phyloP scores from a whole-genome alignment of 2,888 invertebrate genomes.

The Serripes groenlandicus region DNA sequence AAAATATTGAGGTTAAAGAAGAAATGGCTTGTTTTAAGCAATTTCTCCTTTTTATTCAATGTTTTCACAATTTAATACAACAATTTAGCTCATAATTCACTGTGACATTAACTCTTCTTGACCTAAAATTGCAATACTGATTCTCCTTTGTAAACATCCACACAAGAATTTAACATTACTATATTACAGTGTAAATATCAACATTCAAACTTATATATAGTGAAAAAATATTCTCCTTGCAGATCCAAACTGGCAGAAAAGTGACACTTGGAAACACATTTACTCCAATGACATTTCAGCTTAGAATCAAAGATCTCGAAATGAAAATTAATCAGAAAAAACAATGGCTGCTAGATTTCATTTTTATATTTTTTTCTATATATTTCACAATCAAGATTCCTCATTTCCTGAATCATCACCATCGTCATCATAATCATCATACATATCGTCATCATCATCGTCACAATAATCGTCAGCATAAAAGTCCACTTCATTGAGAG shows the following conservation, averaged over 20 bases:
- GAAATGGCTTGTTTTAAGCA: background rate
- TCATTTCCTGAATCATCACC: constrained; percentile 83
- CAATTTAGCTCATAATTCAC: background rate
- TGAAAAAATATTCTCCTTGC: constrained; percentile 2
- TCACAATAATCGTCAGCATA: constrained; percentile 81
- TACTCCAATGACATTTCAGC: background rate
- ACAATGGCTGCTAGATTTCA: constrained; percentile 22
- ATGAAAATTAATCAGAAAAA: constrained; percentile 17
- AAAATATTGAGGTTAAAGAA: background rate
- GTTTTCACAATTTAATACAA: constrained; percentile 1
- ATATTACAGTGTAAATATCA: background rate
- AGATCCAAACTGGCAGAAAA: background rate
- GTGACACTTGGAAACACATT: constrained; percentile 10
- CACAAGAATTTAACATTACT: background rate
- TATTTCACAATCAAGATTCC: constrained; percentile 75
- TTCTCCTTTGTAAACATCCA: background rate
- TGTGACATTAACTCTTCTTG: background rate
- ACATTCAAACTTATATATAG: background rate
- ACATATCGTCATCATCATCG: constrained; percentile 79
- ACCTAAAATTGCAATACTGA: constrained; percentile 16
- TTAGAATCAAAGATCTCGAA: constrained; percentile 11
- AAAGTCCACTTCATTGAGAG: constrained; percentile 80
- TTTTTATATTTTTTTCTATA: too few species aligned
- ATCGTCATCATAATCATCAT: constrained; percentile 79
- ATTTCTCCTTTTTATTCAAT: constrained; percentile 2